Evolutionary conservation across 2,113 vertebrate genomes (phyloP).

Genomic region (Erythrolamprus reginae): DNA sequence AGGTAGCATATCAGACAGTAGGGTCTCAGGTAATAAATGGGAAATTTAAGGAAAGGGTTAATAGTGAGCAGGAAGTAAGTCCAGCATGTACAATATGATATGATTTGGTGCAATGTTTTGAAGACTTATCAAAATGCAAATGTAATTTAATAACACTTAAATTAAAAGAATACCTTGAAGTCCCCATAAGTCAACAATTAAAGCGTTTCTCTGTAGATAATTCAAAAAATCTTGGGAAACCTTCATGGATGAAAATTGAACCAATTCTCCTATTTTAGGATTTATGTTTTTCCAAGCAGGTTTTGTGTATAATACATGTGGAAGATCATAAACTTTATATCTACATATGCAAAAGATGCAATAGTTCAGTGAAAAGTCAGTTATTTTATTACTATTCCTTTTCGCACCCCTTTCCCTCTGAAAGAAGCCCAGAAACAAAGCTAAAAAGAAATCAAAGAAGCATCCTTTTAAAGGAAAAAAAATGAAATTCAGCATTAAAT

Average conservation of each 20-base stretch:
- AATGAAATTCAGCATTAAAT: background rate
- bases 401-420: background rate
- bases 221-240: slow-evolving; percentile 74
- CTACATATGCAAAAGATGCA: slow-evolving; percentile 54
- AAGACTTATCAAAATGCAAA: background rate
- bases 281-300: slow-evolving; percentile 79
- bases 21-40: background rate
- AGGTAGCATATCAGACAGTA: too few species aligned
- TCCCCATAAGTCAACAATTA: slow-evolving; percentile 85
- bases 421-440: background rate
- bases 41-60: background rate
- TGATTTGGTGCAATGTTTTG: background rate
- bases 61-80: background rate
- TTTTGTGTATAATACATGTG: slow-evolving; percentile 71
- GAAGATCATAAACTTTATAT: slow-evolving; percentile 77
- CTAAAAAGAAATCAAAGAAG: background rate
- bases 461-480: background rate
- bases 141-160: background rate
- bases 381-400: background rate
- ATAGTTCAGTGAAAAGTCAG: slow-evolving; percentile 1
- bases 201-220: slow-evolving; percentile 83
- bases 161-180: slow-evolving; percentile 76
- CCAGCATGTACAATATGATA: background rate
- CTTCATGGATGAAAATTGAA: slow-evolving; percentile 72
- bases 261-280: slow-evolving; percentile 72